Evolutionary conservation across 2,888 invertebrate species (phyloP), one percentile per base, ranked within the genome.

Genomic region (Gymnocheta viridis): DNA sequence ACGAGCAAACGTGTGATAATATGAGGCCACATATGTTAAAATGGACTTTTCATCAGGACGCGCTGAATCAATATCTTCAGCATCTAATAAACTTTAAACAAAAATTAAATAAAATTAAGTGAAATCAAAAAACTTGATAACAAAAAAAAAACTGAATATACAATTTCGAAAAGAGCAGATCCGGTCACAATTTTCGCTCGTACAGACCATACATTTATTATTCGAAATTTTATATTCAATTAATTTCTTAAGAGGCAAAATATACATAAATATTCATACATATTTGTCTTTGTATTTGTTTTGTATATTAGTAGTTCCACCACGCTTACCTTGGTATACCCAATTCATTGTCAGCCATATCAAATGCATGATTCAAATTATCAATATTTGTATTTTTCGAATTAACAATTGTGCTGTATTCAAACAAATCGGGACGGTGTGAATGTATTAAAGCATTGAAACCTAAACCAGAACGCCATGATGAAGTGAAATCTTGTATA

Each of bases 391-490:
- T 87, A 86, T 91, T 91, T 90, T 96, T 96, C 62, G 94, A 93
- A 64, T 95, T 96, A 67, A 96, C 94, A 74, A 99, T 93, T 82
- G 95, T 94, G 87, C 95, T 93, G 94, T 96, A 99, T 88, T 96
- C 96, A 91, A 99, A 97, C 88, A 99, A 93, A 92, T 99, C 99
- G 10, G 99, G 99, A 84, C 99, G 94, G 93, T 99, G 99, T 29
- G 98, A 96, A 91, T 99, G 99, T 89, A 99, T 99, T 85, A 99
- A 96, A 4, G 99, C 99, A 92, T 99, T 99, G 94, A 99, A 99
- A 51, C 98, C 99, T 87, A 99, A 94, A 7, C 99, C 99, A 86
- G 96, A 97, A 85, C 99, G 94, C 99, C 99, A 99, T 44, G 98
- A 98, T 88, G 96, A 96, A 87, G 96, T 96, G 89, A 98, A 98